Evolutionary conservation across 2,888 invertebrate genomes (phyloP).

Genomic region (Pterobdella sp.): DNA sequence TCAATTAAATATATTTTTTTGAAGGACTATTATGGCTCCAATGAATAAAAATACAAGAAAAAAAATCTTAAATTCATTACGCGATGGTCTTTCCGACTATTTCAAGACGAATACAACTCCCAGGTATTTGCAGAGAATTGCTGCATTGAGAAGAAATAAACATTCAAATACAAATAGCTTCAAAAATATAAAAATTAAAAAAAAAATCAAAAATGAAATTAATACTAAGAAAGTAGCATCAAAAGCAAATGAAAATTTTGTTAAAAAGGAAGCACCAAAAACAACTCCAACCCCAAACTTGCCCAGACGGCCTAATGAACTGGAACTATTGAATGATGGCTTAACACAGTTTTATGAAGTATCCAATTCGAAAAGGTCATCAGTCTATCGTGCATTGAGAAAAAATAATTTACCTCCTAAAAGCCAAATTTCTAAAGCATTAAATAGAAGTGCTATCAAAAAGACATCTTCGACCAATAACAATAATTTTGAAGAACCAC

Average conservation of each 20-base stretch:
- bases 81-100: background rate
- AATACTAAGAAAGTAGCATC: background rate
- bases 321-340: background rate
- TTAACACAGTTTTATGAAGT: constrained; percentile 1
- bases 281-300: background rate
- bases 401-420: background rate
- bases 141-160: background rate
- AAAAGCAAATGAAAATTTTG: background rate
- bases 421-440: background rate
- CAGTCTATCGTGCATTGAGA: background rate
- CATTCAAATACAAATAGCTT: background rate
- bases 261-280: background rate
- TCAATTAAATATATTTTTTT: too few relatives aligned
- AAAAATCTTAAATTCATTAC: background rate
- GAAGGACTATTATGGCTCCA: background rate
- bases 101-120: background rate
- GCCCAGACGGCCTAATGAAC: background rate
- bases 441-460: background rate
- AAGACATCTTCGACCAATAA: background rate
- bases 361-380: background rate
- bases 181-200: background rate
- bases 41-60: background rate
- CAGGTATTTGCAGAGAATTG: background rate
- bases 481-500: background rate
- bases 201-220: background rate